These are phyloP conservation scores for Bicyclus anynana DNA, from an alignment of 1,140 invertebrate genomes.

Conservation along the genomic window DNA sequence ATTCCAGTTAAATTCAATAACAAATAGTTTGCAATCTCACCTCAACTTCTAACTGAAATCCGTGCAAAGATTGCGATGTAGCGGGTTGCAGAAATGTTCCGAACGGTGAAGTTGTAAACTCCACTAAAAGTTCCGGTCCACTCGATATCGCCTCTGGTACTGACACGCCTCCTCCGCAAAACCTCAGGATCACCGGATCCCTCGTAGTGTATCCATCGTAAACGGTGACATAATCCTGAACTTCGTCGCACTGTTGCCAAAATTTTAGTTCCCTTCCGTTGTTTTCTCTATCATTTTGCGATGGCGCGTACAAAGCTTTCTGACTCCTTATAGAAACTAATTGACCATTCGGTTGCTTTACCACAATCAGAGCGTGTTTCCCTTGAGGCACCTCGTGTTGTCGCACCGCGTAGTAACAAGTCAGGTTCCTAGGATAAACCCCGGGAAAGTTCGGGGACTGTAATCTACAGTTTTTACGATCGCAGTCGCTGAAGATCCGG, in stretches of 20 bases:
- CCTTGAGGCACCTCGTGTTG: constrained; percentile 88
- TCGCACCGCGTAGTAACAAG: constrained; percentile 91
- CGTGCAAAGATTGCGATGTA: constrained; percentile 86
- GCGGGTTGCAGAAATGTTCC: constrained; percentile 90
- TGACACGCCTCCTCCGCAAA: constrained; percentile 91
- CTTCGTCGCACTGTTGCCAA: constrained; percentile 91
- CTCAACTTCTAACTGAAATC: constrained; percentile 92
- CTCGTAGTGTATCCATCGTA: constrained; percentile 94
- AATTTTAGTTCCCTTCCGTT: constrained; percentile 75
- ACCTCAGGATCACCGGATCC: constrained; percentile 91
- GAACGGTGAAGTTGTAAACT: constrained; percentile 93
- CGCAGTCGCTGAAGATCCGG: constrained; percentile 92
- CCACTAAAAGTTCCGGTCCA: constrained; percentile 90
- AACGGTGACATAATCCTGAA: constrained; percentile 92
- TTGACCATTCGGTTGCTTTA: constrained; percentile 89
- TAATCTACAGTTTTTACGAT: constrained; percentile 89
- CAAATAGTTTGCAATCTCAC: too few species aligned
- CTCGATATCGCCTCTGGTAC: constrained; percentile 90
- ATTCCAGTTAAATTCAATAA: too few species aligned
- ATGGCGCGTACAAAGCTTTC: constrained; percentile 76
- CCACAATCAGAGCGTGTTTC: constrained; percentile 90
- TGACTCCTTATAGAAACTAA: constrained; percentile 88
- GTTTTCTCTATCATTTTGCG: constrained; percentile 67
- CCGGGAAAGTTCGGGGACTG: constrained; percentile 95
- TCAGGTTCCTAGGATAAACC: constrained; percentile 92